phyloP scores from a whole-genome alignment of 2,888 invertebrate genomes.

The Leucozona laternaria region DNA sequence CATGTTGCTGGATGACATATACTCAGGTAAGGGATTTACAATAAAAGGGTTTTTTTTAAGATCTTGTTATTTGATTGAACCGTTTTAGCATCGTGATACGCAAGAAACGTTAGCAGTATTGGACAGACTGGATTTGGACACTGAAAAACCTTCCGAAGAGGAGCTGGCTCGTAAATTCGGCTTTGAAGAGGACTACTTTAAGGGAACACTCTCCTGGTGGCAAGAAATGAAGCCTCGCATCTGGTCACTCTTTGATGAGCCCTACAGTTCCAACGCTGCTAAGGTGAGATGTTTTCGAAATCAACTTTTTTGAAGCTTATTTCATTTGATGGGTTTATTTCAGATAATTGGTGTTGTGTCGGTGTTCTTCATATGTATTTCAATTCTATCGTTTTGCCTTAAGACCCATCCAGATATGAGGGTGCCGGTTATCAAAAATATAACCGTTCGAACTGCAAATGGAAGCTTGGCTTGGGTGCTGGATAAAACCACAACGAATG shows the following conservation, averaged over 20 bases:
- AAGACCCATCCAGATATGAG: slow-evolving; percentile 99
- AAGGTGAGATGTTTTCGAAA: slow-evolving; percentile 88
- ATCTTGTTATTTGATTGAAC: neutral
- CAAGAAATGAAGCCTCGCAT: slow-evolving; percentile 98
- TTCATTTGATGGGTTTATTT: neutral
- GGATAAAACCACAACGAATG: slow-evolving; percentile 96
- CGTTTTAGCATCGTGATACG: slow-evolving; percentile 94
- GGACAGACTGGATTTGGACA: slow-evolving; percentile 98
- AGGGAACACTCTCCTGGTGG: slow-evolving; percentile 97
- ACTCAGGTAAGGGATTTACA: slow-evolving; percentile 89
- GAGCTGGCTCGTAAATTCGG: slow-evolving; percentile 99
- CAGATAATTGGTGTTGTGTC: slow-evolving; percentile 99
- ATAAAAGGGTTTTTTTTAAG: neutral
- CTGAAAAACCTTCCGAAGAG: slow-evolving; percentile 98
- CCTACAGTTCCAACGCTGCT: slow-evolving; percentile 98
- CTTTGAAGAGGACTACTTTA: slow-evolving; percentile 96
- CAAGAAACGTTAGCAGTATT: slow-evolving; percentile 99
- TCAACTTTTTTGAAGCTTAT: neutral
- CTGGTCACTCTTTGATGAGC: slow-evolving; percentile 99
- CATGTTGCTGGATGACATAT: slow-evolving; percentile 99
- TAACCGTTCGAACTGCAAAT: slow-evolving; percentile 90
- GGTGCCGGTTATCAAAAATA: slow-evolving; percentile 93
- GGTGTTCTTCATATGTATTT: slow-evolving; percentile 99
- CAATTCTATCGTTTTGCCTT: slow-evolving; percentile 99
- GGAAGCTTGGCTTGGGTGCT: slow-evolving; percentile 92